Conservation (phyloP, 2,797 vertebrate species). For the Microctenopoma stevenorrisi region DNA sequence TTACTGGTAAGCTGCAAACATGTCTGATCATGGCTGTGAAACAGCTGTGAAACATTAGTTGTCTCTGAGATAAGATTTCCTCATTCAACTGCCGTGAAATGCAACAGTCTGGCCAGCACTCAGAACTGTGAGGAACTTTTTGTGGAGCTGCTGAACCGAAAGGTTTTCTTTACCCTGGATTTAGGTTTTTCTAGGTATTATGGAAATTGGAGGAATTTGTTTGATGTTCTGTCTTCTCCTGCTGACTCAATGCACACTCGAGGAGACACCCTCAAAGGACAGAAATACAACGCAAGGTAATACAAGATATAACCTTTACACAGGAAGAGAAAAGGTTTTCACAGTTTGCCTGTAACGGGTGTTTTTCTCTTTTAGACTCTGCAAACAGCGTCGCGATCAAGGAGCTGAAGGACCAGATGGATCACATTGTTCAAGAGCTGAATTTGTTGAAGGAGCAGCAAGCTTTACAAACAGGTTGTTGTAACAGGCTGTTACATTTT, state of each 20-base stretch:
- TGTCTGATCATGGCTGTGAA: constrained; percentile 34
- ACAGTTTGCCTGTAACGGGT: too few species aligned
- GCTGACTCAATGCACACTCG: constrained; percentile 71
- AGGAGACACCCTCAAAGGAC: constrained; percentile 76
- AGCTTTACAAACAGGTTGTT: constrained; percentile 90
- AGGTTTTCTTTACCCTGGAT: constrained; percentile 15
- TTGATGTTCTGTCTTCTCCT: constrained; percentile 85
- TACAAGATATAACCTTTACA: neutral
- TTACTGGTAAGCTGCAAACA: constrained; percentile 26
- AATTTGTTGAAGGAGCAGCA: constrained; percentile 92
- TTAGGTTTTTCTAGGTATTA: constrained; percentile 56
- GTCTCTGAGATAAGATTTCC: constrained; percentile 59
- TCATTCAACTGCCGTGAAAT: constrained; percentile 34
- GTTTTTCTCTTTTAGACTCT: constrained; percentile 62
- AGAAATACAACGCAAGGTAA: constrained; percentile 88
- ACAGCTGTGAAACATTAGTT: constrained; percentile 80
- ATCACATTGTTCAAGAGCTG: constrained; percentile 89
- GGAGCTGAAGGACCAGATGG: constrained; percentile 89
- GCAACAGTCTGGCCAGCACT: constrained; percentile 41
- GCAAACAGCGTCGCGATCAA: constrained; percentile 86
- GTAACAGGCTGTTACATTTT: neutral
- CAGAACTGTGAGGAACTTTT: constrained; percentile 30
- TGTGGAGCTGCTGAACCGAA: constrained; percentile 13
- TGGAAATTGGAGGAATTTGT: constrained; percentile 79
- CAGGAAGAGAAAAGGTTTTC: neutral